Conservation (phyloP, 2,888 invertebrate genomes). For the Archips xylosteana region DNA sequence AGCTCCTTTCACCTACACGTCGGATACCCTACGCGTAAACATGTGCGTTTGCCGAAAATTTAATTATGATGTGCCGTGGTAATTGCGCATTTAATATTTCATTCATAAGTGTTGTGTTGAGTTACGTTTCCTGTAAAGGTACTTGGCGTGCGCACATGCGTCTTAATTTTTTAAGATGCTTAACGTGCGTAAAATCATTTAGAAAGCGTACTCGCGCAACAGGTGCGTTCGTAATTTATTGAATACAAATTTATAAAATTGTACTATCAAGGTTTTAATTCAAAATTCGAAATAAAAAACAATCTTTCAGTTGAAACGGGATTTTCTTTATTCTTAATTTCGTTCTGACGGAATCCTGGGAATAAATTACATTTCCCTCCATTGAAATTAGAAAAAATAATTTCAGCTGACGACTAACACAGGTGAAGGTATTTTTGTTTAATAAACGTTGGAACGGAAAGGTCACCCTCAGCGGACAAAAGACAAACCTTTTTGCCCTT, state of each 20-base stretch:
- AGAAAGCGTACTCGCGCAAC: neutral
- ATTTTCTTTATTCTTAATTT: constrained; percentile 7
- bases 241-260: neutral
- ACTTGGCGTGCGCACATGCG: constrained; percentile 3
- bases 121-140: constrained; percentile 13
- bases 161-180: constrained; percentile 2
- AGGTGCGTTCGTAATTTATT: neutral
- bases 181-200: neutral
- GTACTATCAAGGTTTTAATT: constrained; percentile 3
- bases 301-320: constrained; percentile 13
- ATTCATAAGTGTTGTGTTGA: constrained; percentile 18
- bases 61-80: constrained; percentile 25
- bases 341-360: constrained; percentile 19
- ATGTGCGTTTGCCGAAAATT: constrained; percentile 32
- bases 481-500: constrained; percentile 68
- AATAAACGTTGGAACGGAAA: constrained; percentile 69
- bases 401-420: constrained; percentile 63
- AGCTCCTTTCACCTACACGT: constrained; percentile 7
- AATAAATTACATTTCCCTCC: constrained; percentile 52
- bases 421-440: constrained; percentile 72
- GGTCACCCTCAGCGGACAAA: constrained; percentile 70
- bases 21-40: constrained; percentile 19
- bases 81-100: constrained; percentile 32
- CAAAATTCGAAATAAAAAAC: constrained; percentile 15
- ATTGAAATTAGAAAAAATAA: constrained; percentile 71